Evolutionary conservation across 2,113 vertebrate species (phyloP).

Genomic region (Cariama cristata): DNA sequence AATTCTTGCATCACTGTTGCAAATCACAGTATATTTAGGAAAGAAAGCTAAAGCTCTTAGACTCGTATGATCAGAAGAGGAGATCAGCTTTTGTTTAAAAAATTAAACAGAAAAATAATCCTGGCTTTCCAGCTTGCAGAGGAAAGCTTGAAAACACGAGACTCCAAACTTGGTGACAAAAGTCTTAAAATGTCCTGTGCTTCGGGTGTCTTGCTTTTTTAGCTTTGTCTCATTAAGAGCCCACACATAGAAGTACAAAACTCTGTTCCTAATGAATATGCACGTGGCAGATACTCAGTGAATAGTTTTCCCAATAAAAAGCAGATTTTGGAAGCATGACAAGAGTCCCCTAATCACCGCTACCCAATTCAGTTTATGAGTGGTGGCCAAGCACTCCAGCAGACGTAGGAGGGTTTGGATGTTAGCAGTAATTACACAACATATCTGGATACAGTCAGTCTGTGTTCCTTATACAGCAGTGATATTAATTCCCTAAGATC

Average conservation of each 20-base stretch:
- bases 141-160: background rate
- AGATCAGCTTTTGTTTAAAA: background rate
- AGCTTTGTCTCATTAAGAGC: background rate
- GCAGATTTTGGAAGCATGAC: background rate
- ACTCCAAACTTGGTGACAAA: background rate
- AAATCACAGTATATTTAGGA: background rate
- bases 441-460: background rate
- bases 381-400: background rate
- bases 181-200: background rate
- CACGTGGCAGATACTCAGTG: background rate
- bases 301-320: background rate
- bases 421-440: background rate
- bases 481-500: constrained; percentile 6
- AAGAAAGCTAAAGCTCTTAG: background rate
- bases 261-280: background rate
- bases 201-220: background rate
- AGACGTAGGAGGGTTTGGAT: background rate
- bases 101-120: background rate
- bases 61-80: background rate
- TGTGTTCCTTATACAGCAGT: background rate
- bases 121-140: background rate
- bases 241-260: background rate
- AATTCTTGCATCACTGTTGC: background rate
- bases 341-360: background rate
- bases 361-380: background rate